These are phyloP conservation scores for Auanema freiburgensis DNA, from an alignment of 2,888 invertebrate species.

Conservation along the genomic window DNA sequence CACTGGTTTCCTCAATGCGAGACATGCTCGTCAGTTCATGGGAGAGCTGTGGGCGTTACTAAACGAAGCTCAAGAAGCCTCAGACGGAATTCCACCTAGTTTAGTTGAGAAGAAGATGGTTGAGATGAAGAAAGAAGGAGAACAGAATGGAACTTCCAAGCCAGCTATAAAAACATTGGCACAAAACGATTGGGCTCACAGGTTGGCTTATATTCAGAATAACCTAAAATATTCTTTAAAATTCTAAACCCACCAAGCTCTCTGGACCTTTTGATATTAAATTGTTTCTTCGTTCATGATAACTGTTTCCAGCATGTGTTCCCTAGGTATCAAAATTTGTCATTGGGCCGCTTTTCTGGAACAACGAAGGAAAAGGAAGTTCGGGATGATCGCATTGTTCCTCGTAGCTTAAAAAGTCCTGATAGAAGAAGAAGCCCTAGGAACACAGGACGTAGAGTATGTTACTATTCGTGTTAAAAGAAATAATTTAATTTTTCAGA, in stretches of 20 bases:
- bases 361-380: conserved; percentile 34
- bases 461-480: neutral
- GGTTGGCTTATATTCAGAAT: conserved; percentile 14
- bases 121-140: conserved; percentile 81
- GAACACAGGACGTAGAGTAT: conserved; percentile 15
- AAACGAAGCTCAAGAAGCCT: conserved; percentile 82
- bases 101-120: conserved; percentile 94
- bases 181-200: conserved; percentile 41
- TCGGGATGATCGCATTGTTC: conserved; percentile 35
- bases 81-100: conserved; percentile 90
- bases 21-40: conserved; percentile 95
- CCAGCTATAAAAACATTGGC: conserved; percentile 11
- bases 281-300: conserved; percentile 1
- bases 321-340: conserved; percentile 34
- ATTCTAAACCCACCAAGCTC: neutral
- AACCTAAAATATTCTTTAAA: neutral
- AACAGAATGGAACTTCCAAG: conserved; percentile 12
- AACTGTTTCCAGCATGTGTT: conserved; percentile 6
- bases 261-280: neutral
- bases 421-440: conserved; percentile 25
- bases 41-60: conserved; percentile 93
- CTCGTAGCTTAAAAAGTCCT: conserved; percentile 21
- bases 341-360: conserved; percentile 37
- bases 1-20: conserved; percentile 96
- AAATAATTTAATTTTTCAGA: conserved; percentile 7